These are phyloP conservation scores for Microchirus variegatus DNA, from an alignment of 2,797 vertebrate species.

Conservation along the genomic window DNA sequence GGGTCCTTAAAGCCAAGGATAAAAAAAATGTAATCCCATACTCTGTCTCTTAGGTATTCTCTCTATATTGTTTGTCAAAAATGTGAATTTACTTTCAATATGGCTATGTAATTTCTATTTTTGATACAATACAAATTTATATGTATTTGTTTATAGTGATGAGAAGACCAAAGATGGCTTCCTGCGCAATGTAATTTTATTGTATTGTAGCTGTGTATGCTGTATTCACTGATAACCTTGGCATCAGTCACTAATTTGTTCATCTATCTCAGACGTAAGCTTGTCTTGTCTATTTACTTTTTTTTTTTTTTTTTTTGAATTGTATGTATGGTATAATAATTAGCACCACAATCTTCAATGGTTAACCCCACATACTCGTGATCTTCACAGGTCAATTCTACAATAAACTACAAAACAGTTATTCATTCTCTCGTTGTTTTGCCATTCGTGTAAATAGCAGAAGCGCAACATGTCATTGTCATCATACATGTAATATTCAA, in stretches of 20 bases:
- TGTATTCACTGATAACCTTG: slow-evolving; percentile 74
- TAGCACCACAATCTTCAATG: slow-evolving; percentile 72
- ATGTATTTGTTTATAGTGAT: slow-evolving; percentile 81
- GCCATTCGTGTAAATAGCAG: background rate
- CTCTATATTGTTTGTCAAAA: slow-evolving; percentile 76
- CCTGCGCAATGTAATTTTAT: slow-evolving; percentile 75
- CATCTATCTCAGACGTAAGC: slow-evolving; percentile 71
- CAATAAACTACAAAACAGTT: slow-evolving; percentile 74
- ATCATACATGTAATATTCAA: background rate
- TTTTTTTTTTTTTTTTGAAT: slow-evolving; percentile 68
- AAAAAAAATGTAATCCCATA: slow-evolving; percentile 61
- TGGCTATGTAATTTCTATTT: slow-evolving; percentile 83
- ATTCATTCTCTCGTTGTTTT: slow-evolving; percentile 34
- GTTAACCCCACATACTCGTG: slow-evolving; percentile 75
- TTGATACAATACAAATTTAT: slow-evolving; percentile 84
- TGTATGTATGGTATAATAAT: slow-evolving; percentile 73
- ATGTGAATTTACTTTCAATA: slow-evolving; percentile 84
- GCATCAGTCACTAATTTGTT: slow-evolving; percentile 75
- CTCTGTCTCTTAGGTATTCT: slow-evolving; percentile 67
- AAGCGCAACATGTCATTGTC: background rate
- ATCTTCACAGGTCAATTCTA: slow-evolving; percentile 72
- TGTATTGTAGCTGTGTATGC: slow-evolving; percentile 76
- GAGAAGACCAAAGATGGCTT: slow-evolving; percentile 82
- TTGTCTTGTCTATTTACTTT: slow-evolving; percentile 76
- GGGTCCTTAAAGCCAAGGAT: slow-evolving; percentile 72